A percentile compares a stretch with the other conserved stretches of the same genome.
Evolutionary conservation across 2,113 vertebrate species (phyloP).

Genomic region (Penelope pileata): DNA sequence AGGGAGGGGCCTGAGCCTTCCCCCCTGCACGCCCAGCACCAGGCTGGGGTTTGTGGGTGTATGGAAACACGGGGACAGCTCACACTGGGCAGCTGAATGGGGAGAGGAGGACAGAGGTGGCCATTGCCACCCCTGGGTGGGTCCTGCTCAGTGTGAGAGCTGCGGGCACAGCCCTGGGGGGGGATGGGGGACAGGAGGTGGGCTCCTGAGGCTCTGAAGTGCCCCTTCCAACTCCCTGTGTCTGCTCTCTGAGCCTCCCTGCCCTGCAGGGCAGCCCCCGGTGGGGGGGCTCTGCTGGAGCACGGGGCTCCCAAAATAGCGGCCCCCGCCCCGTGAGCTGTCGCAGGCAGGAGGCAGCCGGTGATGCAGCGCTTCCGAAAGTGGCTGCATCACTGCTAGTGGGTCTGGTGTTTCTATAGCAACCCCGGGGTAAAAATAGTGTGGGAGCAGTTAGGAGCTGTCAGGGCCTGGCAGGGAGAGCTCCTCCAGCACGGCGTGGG

Average conservation of each 20-base stretch:
- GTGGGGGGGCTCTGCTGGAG: background rate
- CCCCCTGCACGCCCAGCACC: no score
- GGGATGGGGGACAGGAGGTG: no score
- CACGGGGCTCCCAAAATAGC: background rate
- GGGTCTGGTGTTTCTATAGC: conserved; percentile 60
- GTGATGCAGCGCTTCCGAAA: conserved; percentile 31
- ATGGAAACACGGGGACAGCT: no score
- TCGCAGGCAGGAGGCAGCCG: background rate
- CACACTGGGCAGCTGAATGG: no score
- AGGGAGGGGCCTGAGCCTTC: no score
- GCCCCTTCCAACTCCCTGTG: background rate
- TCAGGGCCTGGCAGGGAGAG: background rate
- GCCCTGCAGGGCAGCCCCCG: background rate
- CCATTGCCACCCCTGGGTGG: no score
- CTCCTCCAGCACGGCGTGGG: background rate
- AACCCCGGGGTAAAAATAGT: conserved; percentile 75
- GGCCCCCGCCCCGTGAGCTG: background rate
- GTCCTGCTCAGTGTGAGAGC: no score
- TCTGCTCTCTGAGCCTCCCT: background rate
- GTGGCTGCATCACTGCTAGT: background rate
- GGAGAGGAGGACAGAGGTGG: no score
- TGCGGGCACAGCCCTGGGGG: no score
- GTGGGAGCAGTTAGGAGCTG: background rate
- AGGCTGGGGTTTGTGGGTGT: no score
- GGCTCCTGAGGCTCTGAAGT: background rate